Evolutionary conservation across 2,113 vertebrate genomes (phyloP).

Genomic region (Neoarius graeffei): DNA sequence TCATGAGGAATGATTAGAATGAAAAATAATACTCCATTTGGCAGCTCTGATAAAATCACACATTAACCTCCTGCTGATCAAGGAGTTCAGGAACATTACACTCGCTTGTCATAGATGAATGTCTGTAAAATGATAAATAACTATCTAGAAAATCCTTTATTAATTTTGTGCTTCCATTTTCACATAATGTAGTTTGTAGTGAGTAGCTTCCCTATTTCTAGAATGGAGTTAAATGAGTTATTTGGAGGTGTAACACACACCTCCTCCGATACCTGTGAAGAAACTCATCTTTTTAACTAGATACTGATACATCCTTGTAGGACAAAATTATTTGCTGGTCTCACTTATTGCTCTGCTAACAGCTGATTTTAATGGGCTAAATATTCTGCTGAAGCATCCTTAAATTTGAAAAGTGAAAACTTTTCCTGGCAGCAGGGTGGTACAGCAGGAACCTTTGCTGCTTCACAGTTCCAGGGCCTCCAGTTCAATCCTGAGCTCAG

Average conservation of each 20-base stretch:
- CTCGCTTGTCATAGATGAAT: constrained; percentile 19
- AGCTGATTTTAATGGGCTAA: neutral
- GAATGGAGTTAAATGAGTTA: neutral
- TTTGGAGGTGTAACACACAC: neutral
- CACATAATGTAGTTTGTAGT: neutral
- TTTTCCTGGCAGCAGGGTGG: neutral
- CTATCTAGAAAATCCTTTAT: neutral
- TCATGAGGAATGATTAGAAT: constrained; percentile 1
- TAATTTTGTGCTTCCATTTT: neutral
- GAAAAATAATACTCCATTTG: constrained; percentile 21
- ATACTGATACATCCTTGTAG: neutral
- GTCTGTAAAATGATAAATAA: constrained; percentile 28
- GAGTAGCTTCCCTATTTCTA: neutral
- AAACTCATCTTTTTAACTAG: neutral
- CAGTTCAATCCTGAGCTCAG: neutral
- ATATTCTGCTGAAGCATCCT: neutral
- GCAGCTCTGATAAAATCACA: constrained; percentile 19
- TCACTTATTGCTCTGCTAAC: neutral
- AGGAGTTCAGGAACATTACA: constrained; percentile 7
- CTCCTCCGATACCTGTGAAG: neutral
- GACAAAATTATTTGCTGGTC: neutral
- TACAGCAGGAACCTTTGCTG: neutral
- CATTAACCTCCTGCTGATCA: constrained; percentile 12
- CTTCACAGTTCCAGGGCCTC: neutral
- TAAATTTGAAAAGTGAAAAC: neutral